Conservation (phyloP, 2,888 invertebrate species). For the Strigamia crassipes region DNA sequence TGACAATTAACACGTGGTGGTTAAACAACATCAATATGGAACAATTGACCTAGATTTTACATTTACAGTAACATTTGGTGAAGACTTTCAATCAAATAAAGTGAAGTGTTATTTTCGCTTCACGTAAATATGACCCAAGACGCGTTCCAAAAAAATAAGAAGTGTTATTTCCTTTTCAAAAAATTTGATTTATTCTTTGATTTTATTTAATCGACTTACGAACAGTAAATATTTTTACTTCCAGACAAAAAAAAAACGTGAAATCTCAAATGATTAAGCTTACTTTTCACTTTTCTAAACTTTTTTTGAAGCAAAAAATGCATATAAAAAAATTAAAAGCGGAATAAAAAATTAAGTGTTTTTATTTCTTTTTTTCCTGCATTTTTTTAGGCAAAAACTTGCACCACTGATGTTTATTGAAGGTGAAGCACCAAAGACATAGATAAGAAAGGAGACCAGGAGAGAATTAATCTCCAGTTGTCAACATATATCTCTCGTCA, state of each 20-base stretch:
- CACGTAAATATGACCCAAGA: no score
- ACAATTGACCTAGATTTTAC: no score
- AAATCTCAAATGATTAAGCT: neutral
- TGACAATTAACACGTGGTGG: no score
- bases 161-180: neutral
- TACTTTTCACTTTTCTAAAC: neutral
- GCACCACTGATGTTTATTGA: conserved; percentile 21
- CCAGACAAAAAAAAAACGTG: neutral
- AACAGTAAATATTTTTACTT: neutral
- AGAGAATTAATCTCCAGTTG: conserved; percentile 45
- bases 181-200: no score
- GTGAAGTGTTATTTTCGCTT: no score
- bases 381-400: conserved; percentile 11
- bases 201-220: neutral
- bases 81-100: no score
- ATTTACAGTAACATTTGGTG: no score
- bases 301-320: neutral
- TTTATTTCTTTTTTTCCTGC: neutral
- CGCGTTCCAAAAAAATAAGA: no score
- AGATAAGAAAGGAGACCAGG: conserved; percentile 21
- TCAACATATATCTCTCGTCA: conserved; percentile 47
- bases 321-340: neutral
- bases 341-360: conserved; percentile 2
- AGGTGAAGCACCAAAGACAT: conserved; percentile 16
- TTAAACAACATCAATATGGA: no score